These are phyloP conservation scores for Smittia aterrima DNA, from an alignment of 2,888 invertebrate genomes.

Conservation along the genomic window DNA sequence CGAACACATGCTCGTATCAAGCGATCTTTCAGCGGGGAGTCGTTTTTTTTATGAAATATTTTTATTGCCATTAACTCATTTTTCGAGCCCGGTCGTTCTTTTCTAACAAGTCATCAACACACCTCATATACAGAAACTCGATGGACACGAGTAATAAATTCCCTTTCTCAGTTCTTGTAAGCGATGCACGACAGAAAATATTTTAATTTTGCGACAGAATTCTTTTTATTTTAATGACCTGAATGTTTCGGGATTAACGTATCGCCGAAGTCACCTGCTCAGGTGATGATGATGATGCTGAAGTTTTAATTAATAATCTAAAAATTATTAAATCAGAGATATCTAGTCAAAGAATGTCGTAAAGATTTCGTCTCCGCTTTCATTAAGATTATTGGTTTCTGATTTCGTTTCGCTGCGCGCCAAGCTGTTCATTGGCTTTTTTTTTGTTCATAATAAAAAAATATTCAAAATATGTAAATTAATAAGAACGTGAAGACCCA, in stretches of 20 bases:
- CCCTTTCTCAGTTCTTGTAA: neutral
- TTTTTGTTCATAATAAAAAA: neutral
- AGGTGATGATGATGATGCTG: no score
- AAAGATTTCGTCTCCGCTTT: no score
- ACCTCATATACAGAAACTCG: neutral
- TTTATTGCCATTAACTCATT: constrained; percentile 23
- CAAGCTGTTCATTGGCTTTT: neutral
- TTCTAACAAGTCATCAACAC: constrained; percentile 37
- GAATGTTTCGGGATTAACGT: no score
- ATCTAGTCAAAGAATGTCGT: no score
- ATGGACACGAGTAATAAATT: neutral
- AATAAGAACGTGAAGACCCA: constrained; percentile 24
- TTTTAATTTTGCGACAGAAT: no score
- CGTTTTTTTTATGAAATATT: neutral
- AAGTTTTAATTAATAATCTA: no score
- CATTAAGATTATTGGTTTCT: no score
- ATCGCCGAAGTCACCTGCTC: no score
- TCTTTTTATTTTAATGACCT: no score
- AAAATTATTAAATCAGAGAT: no score
- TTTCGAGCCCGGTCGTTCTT: neutral
- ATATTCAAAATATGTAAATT: no score
- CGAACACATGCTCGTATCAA: constrained; percentile 1
- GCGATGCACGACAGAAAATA: no score
- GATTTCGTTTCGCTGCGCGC: neutral
- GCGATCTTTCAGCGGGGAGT: constrained; percentile 33